A percentile compares a stretch with the other conserved stretches of the same genome.
These are phyloP conservation scores for Psittacula cyanocephala DNA, from an alignment of 2,113 vertebrate genomes.

Conservation along the genomic window DNA sequence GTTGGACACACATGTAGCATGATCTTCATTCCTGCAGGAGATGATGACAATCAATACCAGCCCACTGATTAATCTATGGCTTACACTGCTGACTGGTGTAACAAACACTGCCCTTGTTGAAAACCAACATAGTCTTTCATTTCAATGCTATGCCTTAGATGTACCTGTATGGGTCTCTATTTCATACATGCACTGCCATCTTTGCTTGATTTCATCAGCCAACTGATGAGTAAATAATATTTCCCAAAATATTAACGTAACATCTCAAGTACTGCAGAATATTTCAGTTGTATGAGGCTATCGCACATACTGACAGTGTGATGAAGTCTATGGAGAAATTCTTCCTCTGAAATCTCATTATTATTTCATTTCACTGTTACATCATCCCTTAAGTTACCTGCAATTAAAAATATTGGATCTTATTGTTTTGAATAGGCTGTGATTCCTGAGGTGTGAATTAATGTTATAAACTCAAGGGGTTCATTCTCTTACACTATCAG, in stretches of 20 bases:
- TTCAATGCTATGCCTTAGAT: not conserved
- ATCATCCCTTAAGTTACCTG: not conserved
- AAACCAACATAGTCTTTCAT: not conserved
- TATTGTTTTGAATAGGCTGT: not conserved
- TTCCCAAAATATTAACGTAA: not conserved
- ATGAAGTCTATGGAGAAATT: not conserved
- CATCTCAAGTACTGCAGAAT: not conserved
- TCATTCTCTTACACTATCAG: not conserved
- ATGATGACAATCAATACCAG: not conserved
- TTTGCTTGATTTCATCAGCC: not conserved
- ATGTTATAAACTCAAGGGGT: not conserved
- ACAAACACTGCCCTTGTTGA: not conserved
- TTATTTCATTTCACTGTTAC: not conserved
- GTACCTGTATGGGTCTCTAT: not conserved
- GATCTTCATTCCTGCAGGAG: not conserved
- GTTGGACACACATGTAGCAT: not conserved
- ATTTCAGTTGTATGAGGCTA: not conserved
- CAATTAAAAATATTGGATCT: not conserved
- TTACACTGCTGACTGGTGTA: not conserved
- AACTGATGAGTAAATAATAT: not conserved
- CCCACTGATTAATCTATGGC: not conserved
- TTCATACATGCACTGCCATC: not conserved
- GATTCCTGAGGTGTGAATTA: not conserved
- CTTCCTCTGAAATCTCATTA: not conserved
- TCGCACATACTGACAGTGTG: not conserved